phyloP scores from a whole-genome alignment of 2,113 vertebrate species.

The Patagioenas fasciata region DNA sequence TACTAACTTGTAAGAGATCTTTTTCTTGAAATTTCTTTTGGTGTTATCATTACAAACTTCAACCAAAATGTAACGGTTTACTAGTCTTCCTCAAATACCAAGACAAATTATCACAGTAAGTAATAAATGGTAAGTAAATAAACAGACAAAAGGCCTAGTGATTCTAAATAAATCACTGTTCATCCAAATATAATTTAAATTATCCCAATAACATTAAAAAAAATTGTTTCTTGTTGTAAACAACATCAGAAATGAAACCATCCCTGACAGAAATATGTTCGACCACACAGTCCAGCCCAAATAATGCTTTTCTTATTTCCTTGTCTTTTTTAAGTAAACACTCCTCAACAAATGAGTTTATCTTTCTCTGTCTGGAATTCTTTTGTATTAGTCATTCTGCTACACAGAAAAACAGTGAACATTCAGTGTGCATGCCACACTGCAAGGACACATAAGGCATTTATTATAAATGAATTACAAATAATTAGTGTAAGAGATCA shows the following conservation, averaged over 20 bases:
- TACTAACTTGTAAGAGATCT: neutral
- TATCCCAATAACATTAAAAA: neutral
- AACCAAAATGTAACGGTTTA: neutral
- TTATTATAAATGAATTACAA: conserved; percentile 80
- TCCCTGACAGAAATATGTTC: neutral
- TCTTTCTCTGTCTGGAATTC: conserved; percentile 72
- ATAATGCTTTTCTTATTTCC: conserved; percentile 54
- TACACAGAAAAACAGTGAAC: conserved; percentile 49
- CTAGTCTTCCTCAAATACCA: neutral
- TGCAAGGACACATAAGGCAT: conserved; percentile 77
- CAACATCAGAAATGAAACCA: conserved; percentile 46
- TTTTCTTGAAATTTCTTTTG: neutral
- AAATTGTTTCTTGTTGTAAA: conserved; percentile 18
- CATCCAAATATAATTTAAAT: neutral
- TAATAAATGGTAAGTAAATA: neutral
- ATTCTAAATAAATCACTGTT: neutral
- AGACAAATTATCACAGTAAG: neutral
- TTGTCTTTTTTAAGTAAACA: conserved; percentile 57
- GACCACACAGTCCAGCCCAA: neutral
- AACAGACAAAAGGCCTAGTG: neutral
- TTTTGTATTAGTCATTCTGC: conserved; percentile 56
- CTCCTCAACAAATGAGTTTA: conserved; percentile 37
- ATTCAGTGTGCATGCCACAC: conserved; percentile 33
- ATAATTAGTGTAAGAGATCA: conserved; percentile 79
- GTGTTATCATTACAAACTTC: neutral